Base-by-base conservation (phyloP, 1,140 invertebrate genomes). In the Leptinotarsa texana region DNA sequence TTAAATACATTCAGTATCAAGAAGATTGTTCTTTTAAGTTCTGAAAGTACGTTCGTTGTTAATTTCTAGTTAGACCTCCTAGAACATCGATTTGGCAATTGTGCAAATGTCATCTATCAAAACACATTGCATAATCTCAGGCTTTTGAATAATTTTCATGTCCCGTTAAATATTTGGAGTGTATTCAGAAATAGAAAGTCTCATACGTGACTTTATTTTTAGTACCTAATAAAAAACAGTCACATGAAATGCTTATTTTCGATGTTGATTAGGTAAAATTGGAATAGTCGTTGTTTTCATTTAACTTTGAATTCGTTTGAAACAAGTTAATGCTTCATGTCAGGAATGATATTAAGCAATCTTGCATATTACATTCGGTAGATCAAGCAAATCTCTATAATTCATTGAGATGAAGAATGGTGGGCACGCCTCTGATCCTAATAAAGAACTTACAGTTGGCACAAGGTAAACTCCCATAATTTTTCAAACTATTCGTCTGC, bases 161-260 rank as follows among this genome's bases (percentile, higher is more conserved):
- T 57, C 2, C 51, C n/a, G 51, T 57, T 57, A n/a, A 57, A 18
- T 57, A 57, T 57, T 57, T 57, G 51, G 51, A 57, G 15, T 17
- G 15, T 57, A 18, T 57, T 57, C 51, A 57, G n/a, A 57, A 57
- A 57, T 57, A 57, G 51, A 57, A 57, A 57, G 6, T 42, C 33
- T 42, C 33, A 42, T 42, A 42, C 33, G 33, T 42, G 33, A 42
- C 33, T 42, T 11, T 42, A 42, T 42, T 42, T 42, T 42, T 57
- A 57, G 51, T 57, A 57, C 51, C 51, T 57, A 57, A 57, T 57
- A 57, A 57, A 57, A 57, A 57, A 57, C 51, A 57, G 51, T 57
- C 51, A 57, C 51, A 57, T 57, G 51, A 18, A 57, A 15, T 57
- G 4, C 5, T 57, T 57, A 57, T 57, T 57, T 57, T 57, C n/a